Evolutionary conservation across 2,888 invertebrate species (phyloP).

Genomic region (Agonopterix subpropinquella): DNA sequence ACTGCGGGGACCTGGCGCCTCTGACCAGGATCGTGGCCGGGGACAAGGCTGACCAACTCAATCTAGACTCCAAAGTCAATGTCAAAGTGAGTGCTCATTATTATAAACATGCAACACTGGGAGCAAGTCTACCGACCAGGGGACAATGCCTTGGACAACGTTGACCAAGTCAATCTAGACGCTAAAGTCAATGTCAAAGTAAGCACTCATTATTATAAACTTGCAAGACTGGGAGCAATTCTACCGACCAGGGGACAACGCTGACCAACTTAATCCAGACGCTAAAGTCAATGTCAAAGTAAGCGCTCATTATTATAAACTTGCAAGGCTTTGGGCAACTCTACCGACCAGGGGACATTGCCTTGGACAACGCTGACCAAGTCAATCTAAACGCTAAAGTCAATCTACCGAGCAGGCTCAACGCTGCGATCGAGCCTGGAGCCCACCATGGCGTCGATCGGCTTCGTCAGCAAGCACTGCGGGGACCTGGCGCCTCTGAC

Average conservation of each 20-base stretch:
- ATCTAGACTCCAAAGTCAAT: slow-evolving; percentile 77
- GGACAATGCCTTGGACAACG: slow-evolving; percentile 37
- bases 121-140: no score
- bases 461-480: slow-evolving; percentile 87
- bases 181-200: slow-evolving; percentile 76
- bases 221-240: no score
- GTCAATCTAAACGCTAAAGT: no score
- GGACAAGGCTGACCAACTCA: slow-evolving; percentile 65
- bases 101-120: no score
- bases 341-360: no score
- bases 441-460: slow-evolving; percentile 88
- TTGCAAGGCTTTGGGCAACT: no score
- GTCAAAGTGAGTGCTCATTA: slow-evolving; percentile 56
- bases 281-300: slow-evolving; percentile 76
- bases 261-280: slow-evolving; percentile 74
- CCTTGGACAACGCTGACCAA: no score
- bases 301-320: not conserved
- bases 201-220: not conserved
- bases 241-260: slow-evolving; percentile 28
- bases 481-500: slow-evolving; percentile 88
- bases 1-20: slow-evolving; percentile 86
- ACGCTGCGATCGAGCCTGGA: slow-evolving; percentile 81
- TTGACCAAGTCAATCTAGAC: slow-evolving; percentile 74
- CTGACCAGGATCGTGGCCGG: slow-evolving; percentile 80
- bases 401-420: slow-evolving; percentile 71